Conservation (phyloP, 2,113 vertebrate genomes). For the Caranx ignobilis region DNA sequence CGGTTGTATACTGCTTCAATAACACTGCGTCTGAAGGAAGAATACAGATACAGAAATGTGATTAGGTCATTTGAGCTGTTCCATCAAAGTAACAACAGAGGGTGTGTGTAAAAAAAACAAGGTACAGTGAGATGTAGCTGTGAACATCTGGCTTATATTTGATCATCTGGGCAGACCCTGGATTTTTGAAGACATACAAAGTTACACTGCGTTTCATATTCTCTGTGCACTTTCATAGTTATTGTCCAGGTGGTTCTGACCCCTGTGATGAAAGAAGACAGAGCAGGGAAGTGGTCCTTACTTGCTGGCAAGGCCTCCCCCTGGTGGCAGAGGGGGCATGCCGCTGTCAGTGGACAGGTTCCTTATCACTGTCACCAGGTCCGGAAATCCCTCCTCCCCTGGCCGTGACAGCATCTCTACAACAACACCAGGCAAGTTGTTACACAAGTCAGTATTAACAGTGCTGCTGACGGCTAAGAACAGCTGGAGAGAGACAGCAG, state of each 20-base stretch:
- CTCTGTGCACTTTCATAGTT: background rate
- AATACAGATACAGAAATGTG: slow-evolving; percentile 23
- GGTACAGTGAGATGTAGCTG: background rate
- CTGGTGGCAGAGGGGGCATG: slow-evolving; percentile 93
- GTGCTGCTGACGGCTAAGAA: slow-evolving; percentile 10
- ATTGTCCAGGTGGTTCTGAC: background rate
- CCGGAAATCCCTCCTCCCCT: slow-evolving; percentile 94
- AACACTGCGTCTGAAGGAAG: slow-evolving; percentile 91
- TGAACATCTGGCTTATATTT: background rate
- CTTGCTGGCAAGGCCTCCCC: slow-evolving; percentile 99
- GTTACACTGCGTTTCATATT: background rate
- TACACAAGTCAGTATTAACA: slow-evolving; percentile 30
- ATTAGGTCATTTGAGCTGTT: background rate
- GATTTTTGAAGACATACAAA: background rate
- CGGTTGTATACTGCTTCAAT: slow-evolving; percentile 98
- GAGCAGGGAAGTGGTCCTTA: slow-evolving; percentile 68
- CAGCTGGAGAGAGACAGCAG: slow-evolving; percentile 4
- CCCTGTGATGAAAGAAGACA: background rate
- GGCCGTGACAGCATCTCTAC: slow-evolving; percentile 95
- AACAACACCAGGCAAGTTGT: slow-evolving; percentile 39
- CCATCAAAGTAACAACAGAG: background rate
- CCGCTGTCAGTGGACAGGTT: slow-evolving; percentile 94
- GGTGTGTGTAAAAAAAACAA: background rate
- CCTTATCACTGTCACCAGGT: slow-evolving; percentile 95
- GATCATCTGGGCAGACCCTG: too few species aligned